Base-by-base conservation (phyloP, 2,113 vertebrate genomes). In the Galbula dea region DNA sequence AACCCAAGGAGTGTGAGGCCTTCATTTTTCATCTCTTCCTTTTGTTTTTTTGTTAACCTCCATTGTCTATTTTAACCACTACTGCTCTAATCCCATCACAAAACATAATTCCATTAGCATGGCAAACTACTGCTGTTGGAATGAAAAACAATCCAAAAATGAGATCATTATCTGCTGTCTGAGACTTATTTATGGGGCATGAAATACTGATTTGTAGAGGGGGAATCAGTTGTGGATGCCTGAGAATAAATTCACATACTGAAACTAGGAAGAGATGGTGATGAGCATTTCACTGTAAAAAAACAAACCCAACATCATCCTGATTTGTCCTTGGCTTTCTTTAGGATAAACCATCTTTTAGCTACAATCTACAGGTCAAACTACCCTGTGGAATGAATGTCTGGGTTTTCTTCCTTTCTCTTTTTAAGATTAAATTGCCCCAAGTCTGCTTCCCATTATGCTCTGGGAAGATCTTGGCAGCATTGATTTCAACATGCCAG, bases 141-240 rank as follows among this genome's bases (percentile, higher is more conserved):
- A 88, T 95, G 90, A 97, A 95, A n/a, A 43, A 15, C 11, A 43
- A 43, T 15, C 41, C 41, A 43, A n/a, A 86, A 90, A 90, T 78
- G 49, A 83, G 89, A 86, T 89, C 52, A 9, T 95, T 96, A 83
- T 83, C 71, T 68, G 13, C 76, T 83, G 39, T 89, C 79, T 83
- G 73, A 77, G 51, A 65, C 72, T 86, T 96, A 94, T 69, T 91
- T 94, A 93, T 93, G 92, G 76, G 86, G 82, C 73, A 74, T 89
- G 89, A 95, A 85, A 83, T 86, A 88, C 2, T 0, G 1, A 24
- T 88, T 89, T 43, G 94, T 78, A 48, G 51, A 65, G 85, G 66
- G 43, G 49, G 89, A 43, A 69, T 65, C 30, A 52, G 30, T 85
- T 88, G 65, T 67, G 82, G 37, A 34, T 74, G 51, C 66, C 89